A percentile compares a stretch with the other conserved stretches of the same genome.
Evolutionary conservation across 2,888 invertebrate genomes (phyloP).

Genomic region (Campoplex capitator): DNA sequence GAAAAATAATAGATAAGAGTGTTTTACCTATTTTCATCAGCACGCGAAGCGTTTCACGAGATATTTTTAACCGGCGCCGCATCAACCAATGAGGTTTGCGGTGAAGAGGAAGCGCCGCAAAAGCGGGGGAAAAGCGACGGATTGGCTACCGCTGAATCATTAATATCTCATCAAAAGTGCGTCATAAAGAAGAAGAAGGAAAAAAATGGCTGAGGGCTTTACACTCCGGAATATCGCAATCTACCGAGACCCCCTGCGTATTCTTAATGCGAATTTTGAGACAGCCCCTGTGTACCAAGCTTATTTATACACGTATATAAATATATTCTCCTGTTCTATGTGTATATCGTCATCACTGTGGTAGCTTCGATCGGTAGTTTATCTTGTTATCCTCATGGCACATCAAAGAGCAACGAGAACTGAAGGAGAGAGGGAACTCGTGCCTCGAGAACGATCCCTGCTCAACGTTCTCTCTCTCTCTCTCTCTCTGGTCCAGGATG

Average conservation of each 20-base stretch:
- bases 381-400: conserved; percentile 70
- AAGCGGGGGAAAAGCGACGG: background rate
- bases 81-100: background rate
- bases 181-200: background rate
- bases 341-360: conserved; percentile 32
- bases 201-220: background rate
- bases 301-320: conserved; percentile 25
- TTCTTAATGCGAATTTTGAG: background rate
- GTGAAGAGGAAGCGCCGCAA: background rate
- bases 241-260: background rate
- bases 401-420: conserved; percentile 68
- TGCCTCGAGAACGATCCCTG: conserved; percentile 13
- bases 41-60: background rate
- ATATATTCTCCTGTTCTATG: conserved; percentile 1
- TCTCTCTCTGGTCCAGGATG: background rate
- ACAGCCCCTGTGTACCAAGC: background rate
- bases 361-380: conserved; percentile 68
- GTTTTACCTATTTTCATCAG: background rate
- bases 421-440: background rate
- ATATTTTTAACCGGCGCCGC: background rate
- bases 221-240: background rate
- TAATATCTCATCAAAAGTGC: background rate
- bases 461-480: conserved; percentile 15
- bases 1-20: background rate
- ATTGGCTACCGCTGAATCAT: background rate